Conservation (phyloP, 1,140 invertebrate genomes). For the Kradibia gibbosae region DNA sequence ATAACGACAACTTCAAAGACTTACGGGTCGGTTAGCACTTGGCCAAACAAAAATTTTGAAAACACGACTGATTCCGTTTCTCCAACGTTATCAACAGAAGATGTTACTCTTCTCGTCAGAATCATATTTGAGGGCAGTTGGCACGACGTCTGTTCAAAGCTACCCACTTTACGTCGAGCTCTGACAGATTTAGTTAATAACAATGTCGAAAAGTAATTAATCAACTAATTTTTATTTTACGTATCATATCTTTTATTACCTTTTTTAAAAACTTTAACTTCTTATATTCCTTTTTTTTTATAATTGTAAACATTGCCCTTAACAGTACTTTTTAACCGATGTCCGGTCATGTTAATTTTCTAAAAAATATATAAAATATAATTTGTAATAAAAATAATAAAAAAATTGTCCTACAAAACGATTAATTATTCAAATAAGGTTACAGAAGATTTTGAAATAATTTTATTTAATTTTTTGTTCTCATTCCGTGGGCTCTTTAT, state of each 20-base stretch:
- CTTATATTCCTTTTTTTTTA: too few species aligned
- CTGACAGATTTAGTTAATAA: conserved; percentile 59
- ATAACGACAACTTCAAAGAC: conserved; percentile 6
- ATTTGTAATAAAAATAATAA: too few species aligned
- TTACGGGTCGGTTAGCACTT: background rate
- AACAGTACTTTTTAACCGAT: too few species aligned
- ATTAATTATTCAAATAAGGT: too few species aligned
- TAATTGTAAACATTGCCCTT: too few species aligned
- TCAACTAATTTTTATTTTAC: background rate
- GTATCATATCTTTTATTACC: background rate
- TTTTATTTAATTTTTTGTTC: too few species aligned
- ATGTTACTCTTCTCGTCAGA: conserved; percentile 59
- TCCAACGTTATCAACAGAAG: conserved; percentile 49
- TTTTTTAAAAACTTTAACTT: background rate
- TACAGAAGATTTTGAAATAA: too few species aligned
- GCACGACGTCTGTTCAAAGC: conserved; percentile 60
- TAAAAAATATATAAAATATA: too few species aligned
- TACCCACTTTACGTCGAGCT: conserved; percentile 54
- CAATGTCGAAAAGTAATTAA: conserved; percentile 60
- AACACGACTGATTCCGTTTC: conserved; percentile 41
- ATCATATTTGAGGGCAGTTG: conserved; percentile 62
- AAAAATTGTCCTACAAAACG: too few species aligned
- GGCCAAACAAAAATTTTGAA: background rate
- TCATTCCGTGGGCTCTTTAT: too few species aligned
- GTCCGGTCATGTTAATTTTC: too few species aligned